These are phyloP conservation scores for Neogale vison DNA, from an alignment of 2,113 vertebrate species.

Conservation along the genomic window DNA sequence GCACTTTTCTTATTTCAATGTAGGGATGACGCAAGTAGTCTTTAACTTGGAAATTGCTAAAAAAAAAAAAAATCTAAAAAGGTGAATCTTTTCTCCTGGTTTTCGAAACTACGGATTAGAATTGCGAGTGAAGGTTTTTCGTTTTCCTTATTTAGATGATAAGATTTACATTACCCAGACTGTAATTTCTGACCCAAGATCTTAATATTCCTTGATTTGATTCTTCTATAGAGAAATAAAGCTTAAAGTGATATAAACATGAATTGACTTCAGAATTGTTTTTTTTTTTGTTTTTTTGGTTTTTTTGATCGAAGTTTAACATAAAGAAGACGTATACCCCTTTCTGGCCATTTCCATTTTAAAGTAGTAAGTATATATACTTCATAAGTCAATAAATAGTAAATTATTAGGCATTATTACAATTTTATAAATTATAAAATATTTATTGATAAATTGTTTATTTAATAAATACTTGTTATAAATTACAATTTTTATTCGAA, in stretches of 20 bases:
- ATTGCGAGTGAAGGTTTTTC: not conserved
- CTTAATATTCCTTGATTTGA: slow-evolving; percentile 23
- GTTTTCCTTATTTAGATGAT: not conserved
- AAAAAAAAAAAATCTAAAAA: not conserved
- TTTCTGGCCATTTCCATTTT: not conserved
- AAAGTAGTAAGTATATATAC: not conserved
- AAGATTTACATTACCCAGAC: slow-evolving; percentile 11
- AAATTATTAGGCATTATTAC: too few species aligned
- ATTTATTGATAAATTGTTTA: not conserved
- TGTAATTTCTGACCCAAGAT: slow-evolving; percentile 34
- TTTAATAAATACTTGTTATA: too few species aligned
- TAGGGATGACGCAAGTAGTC: not conserved
- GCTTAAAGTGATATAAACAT: slow-evolving; percentile 32
- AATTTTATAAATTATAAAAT: not conserved
- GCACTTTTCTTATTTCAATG: not conserved
- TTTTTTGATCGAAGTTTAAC: slow-evolving; percentile 5
- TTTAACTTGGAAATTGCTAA: not conserved
- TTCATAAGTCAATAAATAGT: not conserved
- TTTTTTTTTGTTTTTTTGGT: not conserved
- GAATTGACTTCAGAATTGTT: not conserved
- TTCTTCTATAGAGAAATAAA: not conserved
- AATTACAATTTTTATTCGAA: not conserved
- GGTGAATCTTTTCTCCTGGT: not conserved
- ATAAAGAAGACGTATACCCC: not conserved
- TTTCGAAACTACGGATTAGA: slow-evolving; percentile 14